Percentiles rank a stretch among this genome's conserved stretches.
Conservation (phyloP, 2,113 vertebrate species). For the Chaetura pelagica region DNA sequence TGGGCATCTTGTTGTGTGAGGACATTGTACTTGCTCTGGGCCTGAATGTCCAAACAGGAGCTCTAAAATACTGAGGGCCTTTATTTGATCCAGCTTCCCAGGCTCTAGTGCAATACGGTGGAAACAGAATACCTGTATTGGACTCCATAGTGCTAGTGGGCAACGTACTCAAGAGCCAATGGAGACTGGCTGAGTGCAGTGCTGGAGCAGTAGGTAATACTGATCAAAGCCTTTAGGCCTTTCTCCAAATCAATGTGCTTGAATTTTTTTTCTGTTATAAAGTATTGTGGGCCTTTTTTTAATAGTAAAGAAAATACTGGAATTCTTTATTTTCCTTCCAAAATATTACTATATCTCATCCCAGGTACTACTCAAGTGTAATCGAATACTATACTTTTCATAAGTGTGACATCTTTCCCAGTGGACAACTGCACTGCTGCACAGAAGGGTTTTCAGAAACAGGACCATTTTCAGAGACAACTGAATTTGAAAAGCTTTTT, state of each 20-base stretch:
- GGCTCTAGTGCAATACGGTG: background rate
- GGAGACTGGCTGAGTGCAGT: background rate
- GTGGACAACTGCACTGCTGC: background rate
- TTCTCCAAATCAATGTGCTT: background rate
- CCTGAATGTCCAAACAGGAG: background rate
- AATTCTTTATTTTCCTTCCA: background rate
- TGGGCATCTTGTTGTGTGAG: background rate
- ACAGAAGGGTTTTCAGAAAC: background rate
- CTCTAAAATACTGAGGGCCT: background rate
- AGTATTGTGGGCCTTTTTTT: background rate
- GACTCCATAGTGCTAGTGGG: background rate
- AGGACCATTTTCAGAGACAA: background rate
- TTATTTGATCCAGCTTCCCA: background rate
- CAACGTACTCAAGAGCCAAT: background rate
- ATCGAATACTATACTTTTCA: background rate
- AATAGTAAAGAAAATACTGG: background rate
- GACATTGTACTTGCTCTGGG: background rate
- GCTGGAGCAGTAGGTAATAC: background rate
- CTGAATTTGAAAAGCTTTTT: background rate
- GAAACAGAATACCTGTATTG: fast-evolving
- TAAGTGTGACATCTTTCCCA: background rate
- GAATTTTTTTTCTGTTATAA: background rate
- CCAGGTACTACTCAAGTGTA: background rate
- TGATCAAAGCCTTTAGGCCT: background rate
- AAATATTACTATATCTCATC: background rate